Conservation (phyloP, 2,113 vertebrate species). For the Bothrops jararaca region DNA sequence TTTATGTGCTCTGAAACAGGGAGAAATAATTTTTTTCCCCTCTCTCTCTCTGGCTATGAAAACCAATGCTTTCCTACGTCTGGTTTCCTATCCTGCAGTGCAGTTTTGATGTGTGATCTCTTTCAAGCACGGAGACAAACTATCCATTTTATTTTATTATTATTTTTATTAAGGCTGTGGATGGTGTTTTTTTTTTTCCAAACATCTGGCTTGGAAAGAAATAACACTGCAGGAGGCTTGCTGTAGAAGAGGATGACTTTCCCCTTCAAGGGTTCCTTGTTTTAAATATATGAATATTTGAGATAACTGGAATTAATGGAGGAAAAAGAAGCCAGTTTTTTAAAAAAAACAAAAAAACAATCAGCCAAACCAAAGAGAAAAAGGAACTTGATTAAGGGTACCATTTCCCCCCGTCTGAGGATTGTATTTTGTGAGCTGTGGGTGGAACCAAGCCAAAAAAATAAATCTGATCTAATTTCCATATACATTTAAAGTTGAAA, state of each 20-base stretch:
- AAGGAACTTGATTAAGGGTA: not conserved
- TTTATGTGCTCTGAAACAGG: too few relatives aligned
- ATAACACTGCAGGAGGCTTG: not conserved
- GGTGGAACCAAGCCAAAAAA: not conserved
- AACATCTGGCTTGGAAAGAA: not conserved
- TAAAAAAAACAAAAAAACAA: not conserved
- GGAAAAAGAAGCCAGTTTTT: not conserved
- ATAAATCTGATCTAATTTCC: not conserved
- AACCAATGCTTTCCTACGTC: too few relatives aligned
- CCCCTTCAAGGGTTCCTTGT: not conserved
- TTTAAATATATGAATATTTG: not conserved
- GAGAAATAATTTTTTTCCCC: too few relatives aligned
- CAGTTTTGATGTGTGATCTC: not conserved
- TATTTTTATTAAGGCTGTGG: not conserved
- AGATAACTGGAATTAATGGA: not conserved
- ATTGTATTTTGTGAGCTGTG: not conserved
- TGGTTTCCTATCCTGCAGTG: too few relatives aligned
- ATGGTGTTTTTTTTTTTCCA: not conserved
- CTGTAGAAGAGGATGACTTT: not conserved
- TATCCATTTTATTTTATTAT: not conserved
- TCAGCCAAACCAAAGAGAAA: not conserved
- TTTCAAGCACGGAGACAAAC: not conserved
- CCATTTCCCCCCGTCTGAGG: not conserved
- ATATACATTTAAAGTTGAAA: not conserved
- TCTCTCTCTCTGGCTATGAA: too few relatives aligned